Conservation (phyloP, 2,797 vertebrate genomes). For the Arnoldichthys spilopterus region DNA sequence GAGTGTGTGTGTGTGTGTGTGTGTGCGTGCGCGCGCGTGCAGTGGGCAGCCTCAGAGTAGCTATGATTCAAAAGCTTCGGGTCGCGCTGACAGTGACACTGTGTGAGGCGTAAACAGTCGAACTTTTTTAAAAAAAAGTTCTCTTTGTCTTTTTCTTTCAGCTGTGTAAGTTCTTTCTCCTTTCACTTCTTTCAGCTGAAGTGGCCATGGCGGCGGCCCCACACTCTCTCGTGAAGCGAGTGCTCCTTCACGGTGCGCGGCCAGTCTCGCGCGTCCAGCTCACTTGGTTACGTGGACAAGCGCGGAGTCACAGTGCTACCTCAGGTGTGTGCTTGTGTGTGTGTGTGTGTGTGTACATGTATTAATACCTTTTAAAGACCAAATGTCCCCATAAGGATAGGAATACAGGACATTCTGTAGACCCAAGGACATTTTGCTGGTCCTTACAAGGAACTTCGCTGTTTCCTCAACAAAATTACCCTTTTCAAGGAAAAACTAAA, state of each 20-base stretch:
- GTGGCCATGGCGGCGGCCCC: slow-evolving; percentile 10
- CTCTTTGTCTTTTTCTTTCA: neutral
- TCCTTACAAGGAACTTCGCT: no score
- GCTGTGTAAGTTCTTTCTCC: neutral
- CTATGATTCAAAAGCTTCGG: no score
- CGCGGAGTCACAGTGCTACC: slow-evolving; percentile 37
- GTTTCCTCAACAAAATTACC: no score
- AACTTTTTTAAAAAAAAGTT: no score
- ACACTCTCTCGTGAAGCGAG: neutral
- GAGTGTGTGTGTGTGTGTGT: slow-evolving; percentile 3
- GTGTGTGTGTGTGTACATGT: neutral
- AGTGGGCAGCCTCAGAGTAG: no score
- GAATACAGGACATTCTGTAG: no score
- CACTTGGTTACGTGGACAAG: neutral
- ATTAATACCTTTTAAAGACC: no score
- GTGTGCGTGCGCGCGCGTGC: no score
- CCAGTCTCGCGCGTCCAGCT: neutral
- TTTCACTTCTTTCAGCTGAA: neutral
- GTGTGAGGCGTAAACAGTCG: neutral
- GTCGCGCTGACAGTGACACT: neutral
- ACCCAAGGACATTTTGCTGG: no score
- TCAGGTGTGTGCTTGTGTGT: slow-evolving; percentile 43
- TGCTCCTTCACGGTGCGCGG: slow-evolving; percentile 7
- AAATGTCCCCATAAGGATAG: no score
- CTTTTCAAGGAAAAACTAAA: no score